Conservation (phyloP, 1,140 invertebrate species). For the Achatina immaculata region DNA sequence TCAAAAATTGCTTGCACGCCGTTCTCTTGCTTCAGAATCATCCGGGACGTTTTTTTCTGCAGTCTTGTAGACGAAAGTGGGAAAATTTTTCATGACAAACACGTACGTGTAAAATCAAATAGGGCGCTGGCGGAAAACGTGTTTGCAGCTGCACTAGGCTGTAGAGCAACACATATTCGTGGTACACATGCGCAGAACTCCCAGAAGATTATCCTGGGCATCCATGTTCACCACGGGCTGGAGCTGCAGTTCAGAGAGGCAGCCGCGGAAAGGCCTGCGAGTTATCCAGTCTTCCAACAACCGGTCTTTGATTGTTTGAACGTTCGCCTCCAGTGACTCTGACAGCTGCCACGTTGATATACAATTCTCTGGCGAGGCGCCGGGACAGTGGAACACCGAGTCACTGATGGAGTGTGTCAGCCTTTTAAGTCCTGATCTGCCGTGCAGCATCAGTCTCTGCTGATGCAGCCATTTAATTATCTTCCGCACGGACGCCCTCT, state of each 20-base stretch:
- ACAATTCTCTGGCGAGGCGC: no score
- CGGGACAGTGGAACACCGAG: background rate
- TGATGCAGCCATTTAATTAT: background rate
- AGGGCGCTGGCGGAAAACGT: no score
- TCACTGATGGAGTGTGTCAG: background rate
- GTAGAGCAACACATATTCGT: no score
- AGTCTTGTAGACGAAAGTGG: no score
- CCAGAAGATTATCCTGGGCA: background rate
- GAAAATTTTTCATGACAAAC: no score
- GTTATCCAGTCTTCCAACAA: background rate
- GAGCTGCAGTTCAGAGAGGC: background rate
- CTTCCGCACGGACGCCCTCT: background rate
- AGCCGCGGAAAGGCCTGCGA: background rate
- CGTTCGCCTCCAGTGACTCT: no score
- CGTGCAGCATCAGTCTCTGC: background rate
- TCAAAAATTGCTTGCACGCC: no score
- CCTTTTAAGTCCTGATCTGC: background rate
- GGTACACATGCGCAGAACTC: background rate
- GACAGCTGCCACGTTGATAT: background rate
- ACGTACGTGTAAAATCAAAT: no score
- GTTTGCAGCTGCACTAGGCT: no score
- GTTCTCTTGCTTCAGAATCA: no score
- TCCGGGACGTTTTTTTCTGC: no score
- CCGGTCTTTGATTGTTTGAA: background rate
- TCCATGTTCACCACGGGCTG: background rate